Conservation (phyloP, 2,888 invertebrate genomes). For the Noctua janthe region DNA sequence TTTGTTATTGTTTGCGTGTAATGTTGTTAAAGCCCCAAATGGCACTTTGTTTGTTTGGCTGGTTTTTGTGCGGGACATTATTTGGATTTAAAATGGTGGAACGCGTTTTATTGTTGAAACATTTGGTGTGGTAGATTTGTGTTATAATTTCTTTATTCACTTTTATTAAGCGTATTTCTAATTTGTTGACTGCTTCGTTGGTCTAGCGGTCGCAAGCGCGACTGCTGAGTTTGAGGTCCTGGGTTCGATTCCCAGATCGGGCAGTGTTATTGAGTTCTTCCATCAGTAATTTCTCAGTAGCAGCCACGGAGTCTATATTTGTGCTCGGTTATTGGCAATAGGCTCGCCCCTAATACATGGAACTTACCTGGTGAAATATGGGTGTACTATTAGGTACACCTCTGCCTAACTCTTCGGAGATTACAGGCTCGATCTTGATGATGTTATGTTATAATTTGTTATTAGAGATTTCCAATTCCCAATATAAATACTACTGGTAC, state of each 20-base stretch:
- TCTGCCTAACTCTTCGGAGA: no score
- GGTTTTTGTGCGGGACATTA: conserved; percentile 7
- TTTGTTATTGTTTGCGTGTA: conserved; percentile 23
- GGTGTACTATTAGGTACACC: no score
- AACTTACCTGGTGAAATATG: no score
- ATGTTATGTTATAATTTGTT: background rate
- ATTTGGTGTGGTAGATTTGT: background rate
- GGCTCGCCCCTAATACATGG: no score
- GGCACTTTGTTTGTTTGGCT: conserved; percentile 27
- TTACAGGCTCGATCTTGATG: no score
- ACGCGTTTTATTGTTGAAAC: background rate
- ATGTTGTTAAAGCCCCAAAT: conserved; percentile 16
- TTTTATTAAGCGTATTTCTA: background rate
- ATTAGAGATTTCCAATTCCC: background rate
- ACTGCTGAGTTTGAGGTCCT: no score
- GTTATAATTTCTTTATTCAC: background rate
- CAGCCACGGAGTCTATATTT: no score
- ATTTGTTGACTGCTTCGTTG: background rate
- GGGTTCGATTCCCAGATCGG: no score
- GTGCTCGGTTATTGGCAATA: no score
- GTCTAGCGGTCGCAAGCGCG: no score
- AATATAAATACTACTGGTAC: background rate
- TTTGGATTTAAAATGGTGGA: background rate
- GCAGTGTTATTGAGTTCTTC: no score
- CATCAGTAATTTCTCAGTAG: no score